phyloP scores from a whole-genome alignment of 37 sponge, comb jelly and placozoan genomes.

The Ianthella basta region DNA sequence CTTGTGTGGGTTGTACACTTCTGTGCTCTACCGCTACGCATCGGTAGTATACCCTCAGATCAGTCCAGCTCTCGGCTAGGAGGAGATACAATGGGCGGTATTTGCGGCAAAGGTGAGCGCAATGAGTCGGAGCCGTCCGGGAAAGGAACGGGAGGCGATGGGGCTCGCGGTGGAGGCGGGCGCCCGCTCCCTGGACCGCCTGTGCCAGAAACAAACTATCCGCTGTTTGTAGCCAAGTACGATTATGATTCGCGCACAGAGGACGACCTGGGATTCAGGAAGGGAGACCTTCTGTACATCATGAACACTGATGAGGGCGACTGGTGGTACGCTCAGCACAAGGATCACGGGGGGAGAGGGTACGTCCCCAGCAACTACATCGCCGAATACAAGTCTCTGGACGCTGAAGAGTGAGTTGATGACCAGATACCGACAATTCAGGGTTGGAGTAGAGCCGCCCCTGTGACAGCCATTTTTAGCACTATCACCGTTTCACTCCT shows the following conservation, averaged over 20 bases:
- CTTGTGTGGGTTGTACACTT: too few species aligned
- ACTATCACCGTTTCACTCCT: too few species aligned
- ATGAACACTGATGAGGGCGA: slow-evolving; percentile 91
- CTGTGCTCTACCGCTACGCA: too few species aligned
- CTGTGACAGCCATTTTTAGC: too few species aligned
- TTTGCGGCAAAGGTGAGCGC: background rate
- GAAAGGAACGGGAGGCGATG: background rate
- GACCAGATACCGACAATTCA: too few species aligned
- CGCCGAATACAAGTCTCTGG: slow-evolving; percentile 91
- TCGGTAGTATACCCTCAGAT: too few species aligned
- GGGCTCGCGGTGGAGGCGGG: too few species aligned
- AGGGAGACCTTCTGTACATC: slow-evolving; percentile 91
- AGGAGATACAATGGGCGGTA: background rate
- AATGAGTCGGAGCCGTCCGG: background rate
- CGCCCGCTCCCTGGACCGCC: slow-evolving; percentile 13
- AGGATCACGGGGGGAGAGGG: slow-evolving; percentile 77
- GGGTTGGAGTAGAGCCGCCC: too few species aligned
- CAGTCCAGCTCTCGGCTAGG: too few species aligned
- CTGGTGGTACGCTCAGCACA: slow-evolving; percentile 96
- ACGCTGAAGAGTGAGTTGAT: slow-evolving; percentile 96
- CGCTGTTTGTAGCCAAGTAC: slow-evolving; percentile 93
- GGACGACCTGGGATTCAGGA: slow-evolving; percentile 92
- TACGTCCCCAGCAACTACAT: slow-evolving; percentile 98
- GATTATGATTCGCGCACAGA: slow-evolving; percentile 95
- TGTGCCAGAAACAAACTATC: slow-evolving; percentile 34